phyloP scores from a whole-genome alignment of 2,113 vertebrate species.

The Furnarius figulus region DNA sequence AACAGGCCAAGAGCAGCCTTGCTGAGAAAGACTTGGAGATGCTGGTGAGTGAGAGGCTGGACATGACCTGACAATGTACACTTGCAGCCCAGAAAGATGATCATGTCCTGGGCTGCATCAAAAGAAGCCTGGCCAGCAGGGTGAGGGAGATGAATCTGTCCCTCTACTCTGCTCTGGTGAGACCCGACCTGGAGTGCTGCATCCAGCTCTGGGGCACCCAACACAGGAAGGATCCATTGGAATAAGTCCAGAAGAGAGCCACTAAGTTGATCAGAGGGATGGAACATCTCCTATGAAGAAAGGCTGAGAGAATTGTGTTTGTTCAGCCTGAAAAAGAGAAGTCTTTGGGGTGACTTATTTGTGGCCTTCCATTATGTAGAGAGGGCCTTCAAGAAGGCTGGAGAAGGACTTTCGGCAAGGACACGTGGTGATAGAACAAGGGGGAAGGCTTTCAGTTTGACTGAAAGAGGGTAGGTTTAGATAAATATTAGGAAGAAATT shows the following conservation, averaged over 20 bases:
- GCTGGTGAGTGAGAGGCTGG: neutral
- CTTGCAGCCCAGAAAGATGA: neutral
- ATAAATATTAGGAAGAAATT: neutral
- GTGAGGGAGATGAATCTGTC: rapidly evolving
- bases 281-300: neutral
- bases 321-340: neutral
- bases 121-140: neutral
- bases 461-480: neutral
- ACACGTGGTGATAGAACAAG: neutral
- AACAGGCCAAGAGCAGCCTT: neutral
- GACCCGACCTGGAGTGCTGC: no score
- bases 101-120: neutral
- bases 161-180: neutral
- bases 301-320: neutral
- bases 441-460: neutral
- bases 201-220: neutral
- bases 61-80: neutral
- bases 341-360: neutral
- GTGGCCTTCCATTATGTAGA: neutral
- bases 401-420: neutral
- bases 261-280: neutral
- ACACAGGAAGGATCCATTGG: neutral
- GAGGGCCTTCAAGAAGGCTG: neutral
- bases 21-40: rapidly evolving
- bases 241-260: neutral